Conservation (phyloP, 1,140 invertebrate genomes). For the Brachystomella parvula region DNA sequence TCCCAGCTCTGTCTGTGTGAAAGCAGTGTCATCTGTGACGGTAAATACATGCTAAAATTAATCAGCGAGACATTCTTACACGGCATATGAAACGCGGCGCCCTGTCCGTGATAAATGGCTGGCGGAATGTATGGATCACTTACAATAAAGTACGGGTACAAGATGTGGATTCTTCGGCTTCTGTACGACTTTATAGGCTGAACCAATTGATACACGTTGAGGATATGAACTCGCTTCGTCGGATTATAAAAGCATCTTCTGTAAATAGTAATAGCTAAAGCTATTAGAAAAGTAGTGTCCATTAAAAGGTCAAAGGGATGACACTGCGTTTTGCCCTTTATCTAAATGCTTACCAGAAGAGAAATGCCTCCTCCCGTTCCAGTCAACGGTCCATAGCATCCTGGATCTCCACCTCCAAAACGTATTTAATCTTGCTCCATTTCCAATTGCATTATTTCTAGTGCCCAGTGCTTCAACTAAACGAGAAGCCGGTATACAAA, state of each 20-base stretch:
- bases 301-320: background rate
- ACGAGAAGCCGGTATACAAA: no score
- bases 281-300: background rate
- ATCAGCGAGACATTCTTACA: slow-evolving; percentile 2
- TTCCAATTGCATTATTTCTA: no score
- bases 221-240: slow-evolving; percentile 15
- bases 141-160: slow-evolving; percentile 75
- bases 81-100: slow-evolving; percentile 14
- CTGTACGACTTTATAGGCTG: slow-evolving; percentile 59
- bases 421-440: background rate
- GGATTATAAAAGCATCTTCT: background rate
- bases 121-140: slow-evolving; percentile 47
- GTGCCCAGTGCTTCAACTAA: no score
- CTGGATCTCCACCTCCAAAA: background rate
- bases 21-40: background rate
- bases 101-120: background rate
- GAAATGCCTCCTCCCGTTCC: no score
- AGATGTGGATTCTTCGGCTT: slow-evolving; percentile 61
- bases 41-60: slow-evolving; percentile 23
- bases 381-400: no score
- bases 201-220: slow-evolving; percentile 60
- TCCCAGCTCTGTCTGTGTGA: slow-evolving; percentile 63
- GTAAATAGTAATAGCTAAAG: background rate
- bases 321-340: background rate
- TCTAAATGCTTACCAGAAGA: no score